Percentiles rank a stretch among this genome's conserved stretches.
Evolutionary conservation across 2,113 vertebrate species (phyloP).

Genomic region (Numenius arquata): DNA sequence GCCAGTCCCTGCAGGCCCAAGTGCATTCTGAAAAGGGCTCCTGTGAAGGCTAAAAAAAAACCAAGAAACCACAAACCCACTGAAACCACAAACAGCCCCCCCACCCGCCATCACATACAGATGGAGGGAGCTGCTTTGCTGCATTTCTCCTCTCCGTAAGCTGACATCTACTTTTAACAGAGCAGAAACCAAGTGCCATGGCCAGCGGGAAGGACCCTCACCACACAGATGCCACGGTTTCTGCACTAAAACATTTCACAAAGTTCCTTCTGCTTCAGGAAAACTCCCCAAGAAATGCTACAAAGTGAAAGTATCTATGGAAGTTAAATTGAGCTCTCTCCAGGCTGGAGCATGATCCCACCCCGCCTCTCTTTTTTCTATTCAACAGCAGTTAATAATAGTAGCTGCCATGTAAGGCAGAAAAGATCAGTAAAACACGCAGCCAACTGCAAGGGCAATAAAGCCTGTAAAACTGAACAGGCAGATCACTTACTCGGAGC

Average conservation of each 20-base stretch:
- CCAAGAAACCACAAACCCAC: neutral
- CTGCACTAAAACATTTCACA: neutral
- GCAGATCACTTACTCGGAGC: neutral
- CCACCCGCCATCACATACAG: neutral
- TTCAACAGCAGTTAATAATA: neutral
- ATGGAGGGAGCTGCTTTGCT: neutral
- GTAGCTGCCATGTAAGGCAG: neutral
- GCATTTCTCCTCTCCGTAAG: neutral
- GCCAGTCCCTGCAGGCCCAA: conserved; percentile 82
- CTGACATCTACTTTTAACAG: neutral
- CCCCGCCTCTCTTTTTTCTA: neutral
- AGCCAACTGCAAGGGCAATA: neutral
- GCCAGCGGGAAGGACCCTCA: neutral
- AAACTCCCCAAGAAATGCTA: neutral
- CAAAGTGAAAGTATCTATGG: neutral
- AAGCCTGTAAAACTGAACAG: neutral
- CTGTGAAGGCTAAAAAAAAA: conserved; percentile 78
- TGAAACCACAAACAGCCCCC: neutral
- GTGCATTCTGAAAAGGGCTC: conserved; percentile 85
- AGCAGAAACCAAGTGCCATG: neutral
- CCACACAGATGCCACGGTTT: neutral
- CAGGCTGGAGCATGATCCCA: neutral
- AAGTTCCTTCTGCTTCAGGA: neutral
- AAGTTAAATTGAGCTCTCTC: neutral
- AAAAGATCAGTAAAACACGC: neutral